phyloP scores from a whole-genome alignment of 2,888 invertebrate genomes.

The Patella ulyssiponensis region DNA sequence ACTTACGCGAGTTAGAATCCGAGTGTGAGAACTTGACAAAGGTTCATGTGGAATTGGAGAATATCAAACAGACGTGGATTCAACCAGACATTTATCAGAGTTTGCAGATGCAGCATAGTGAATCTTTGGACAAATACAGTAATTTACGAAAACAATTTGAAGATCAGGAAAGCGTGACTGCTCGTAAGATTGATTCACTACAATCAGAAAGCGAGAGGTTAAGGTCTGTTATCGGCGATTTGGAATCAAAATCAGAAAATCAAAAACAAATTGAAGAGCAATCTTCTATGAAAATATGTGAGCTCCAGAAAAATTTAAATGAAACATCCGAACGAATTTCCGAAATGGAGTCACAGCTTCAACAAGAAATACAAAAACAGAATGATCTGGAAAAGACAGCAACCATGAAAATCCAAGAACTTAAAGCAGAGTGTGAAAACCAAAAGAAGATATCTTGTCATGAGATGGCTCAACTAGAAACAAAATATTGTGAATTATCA shows the following conservation, averaged over 20 bases:
- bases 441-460: not conserved
- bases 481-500: not conserved
- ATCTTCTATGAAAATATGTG: constrained; percentile 20
- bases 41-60: constrained; percentile 9
- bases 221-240: not conserved
- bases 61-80: not conserved
- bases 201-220: not conserved
- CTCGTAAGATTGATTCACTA: not conserved
- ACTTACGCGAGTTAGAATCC: constrained; percentile 11
- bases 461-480: constrained; percentile 10
- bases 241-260: constrained; percentile 3
- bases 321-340: not conserved
- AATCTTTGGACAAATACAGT: too few species aligned
- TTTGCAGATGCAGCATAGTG: not conserved
- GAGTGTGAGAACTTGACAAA: constrained; percentile 24
- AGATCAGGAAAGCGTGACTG: too few species aligned
- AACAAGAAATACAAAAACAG: not conserved
- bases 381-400: not conserved
- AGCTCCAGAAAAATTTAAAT: not conserved
- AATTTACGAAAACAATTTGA: too few species aligned
- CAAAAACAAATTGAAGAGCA: constrained; percentile 13
- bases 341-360: constrained; percentile 16
- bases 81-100: not conserved
- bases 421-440: not conserved
- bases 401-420: constrained; percentile 6